Base-by-base conservation (phyloP, 2,888 invertebrate species). In the Drosophila putrida region DNA sequence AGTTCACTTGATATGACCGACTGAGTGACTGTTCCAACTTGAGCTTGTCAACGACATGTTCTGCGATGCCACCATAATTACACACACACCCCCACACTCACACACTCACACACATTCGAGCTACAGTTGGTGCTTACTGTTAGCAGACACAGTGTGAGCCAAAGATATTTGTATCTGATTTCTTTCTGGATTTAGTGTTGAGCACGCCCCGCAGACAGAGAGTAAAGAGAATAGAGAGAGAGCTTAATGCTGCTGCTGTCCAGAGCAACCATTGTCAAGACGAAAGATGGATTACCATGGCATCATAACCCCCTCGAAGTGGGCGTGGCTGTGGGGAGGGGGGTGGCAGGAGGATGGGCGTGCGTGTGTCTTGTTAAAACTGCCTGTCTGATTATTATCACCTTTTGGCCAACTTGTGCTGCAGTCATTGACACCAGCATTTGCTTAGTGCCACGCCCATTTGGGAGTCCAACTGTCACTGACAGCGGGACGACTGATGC, bases 301-400 rank as follows among this genome's bases (percentile, higher is more conserved):
- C 27, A 46, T 25, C 51, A 61, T 9, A n/a, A 6, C 8, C 6
- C n/a, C 6, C n/a, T 0, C n/a, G 10, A n/a, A 9, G 60, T 44
- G 39, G 55, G 62, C 46, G 54, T 61, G 44, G 28, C 10, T 10
- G 15, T 20, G 27, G 9, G 15, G 5, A 9, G 39, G 11, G 6
- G 39, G n/a, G n/a, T n/a, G n/a, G n/a, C n/a, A 4, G 20, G 36
- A 3, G 27, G 20, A 2, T n/a, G 20, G 74, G 72, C 67, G 75
- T 71, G 63, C 61, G 62, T 85, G 67, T 82, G 75, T 72, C 82
- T 87, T 89, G 88, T 87, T 87, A 76, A 76, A 89, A 84, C 72
- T 77, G 89, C 74, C 85, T 75, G 74, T 76, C 85, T 84, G 85
- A 85, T 85, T 85, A 85, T 85, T 85, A 85, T 85, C 85, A 85